These are phyloP conservation scores for Macrostomum lignano DNA, from an alignment of 1,140 invertebrate species.

Conservation along the genomic window DNA sequence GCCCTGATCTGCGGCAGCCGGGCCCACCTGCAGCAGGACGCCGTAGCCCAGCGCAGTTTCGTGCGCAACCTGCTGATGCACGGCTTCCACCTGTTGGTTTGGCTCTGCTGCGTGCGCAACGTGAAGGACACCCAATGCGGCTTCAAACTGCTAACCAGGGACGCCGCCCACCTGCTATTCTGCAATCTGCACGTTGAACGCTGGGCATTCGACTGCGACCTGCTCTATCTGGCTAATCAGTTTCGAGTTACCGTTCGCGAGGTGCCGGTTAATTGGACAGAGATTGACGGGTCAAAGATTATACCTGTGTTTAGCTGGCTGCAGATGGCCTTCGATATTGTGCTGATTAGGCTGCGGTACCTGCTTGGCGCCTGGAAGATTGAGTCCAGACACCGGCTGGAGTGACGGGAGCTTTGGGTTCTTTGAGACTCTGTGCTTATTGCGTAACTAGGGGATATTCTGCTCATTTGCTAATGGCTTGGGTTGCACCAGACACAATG, in stretches of 20 bases:
- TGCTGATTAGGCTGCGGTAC: conserved; percentile 71
- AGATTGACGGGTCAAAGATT: conserved; percentile 58
- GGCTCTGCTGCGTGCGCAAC: conserved; percentile 55
- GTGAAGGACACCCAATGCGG: conserved; percentile 89
- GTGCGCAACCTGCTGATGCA: conserved; percentile 82
- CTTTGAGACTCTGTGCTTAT: too few species aligned
- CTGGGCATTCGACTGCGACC: conserved; percentile 97
- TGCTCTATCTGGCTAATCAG: conserved; percentile 63
- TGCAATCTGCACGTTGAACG: conserved; percentile 68
- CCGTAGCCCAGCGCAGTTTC: conserved; percentile 46
- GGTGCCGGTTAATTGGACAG: conserved; percentile 75
- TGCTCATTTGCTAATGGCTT: too few species aligned
- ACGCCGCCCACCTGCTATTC: conserved; percentile 51
- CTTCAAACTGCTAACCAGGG: conserved; percentile 72
- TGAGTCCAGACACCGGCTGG: conserved; percentile 3
- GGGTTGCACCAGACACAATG: too few species aligned
- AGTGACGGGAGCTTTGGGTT: too few species aligned
- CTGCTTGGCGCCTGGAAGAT: conserved; percentile 51
- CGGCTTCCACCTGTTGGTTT: conserved; percentile 81
- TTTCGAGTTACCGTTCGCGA: conserved; percentile 59
- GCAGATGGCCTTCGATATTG: conserved; percentile 72
- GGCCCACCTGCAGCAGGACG: conserved; percentile 72
- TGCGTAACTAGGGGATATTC: too few species aligned
- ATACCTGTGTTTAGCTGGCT: conserved; percentile 54
- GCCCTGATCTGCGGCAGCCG: conserved; percentile 39